Evolutionary conservation across 2,888 invertebrate genomes (phyloP), one percentile per base, ranked within the genome.

Genomic region (Eledona agricola): DNA sequence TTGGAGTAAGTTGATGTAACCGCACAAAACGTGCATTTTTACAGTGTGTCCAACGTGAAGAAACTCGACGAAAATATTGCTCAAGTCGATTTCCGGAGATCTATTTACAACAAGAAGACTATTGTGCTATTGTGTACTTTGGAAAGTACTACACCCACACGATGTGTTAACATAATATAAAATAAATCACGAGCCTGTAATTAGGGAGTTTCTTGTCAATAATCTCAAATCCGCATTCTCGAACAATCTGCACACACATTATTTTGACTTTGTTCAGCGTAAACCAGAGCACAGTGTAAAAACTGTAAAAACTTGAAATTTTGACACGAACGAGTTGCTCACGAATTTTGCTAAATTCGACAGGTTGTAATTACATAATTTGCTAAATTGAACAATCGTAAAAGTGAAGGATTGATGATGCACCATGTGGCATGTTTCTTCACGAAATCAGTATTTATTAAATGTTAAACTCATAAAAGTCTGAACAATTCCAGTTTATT

Each of bases 21-120:
- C n/a, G n/a, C n/a, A n/a, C n/a, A n/a, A n/a, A 45, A 45, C 45
- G 23, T 35, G 26, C 34, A 34, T 34, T 46, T 46, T 46, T n/a
- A n/a, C n/a, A 32, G 19, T 11, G n/a, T 22, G 15, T 46, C 19
- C 34, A 46, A 32, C 45, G 45, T 45, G 25, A 45, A 46, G 34
- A 46, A n/a, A n/a, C n/a, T n/a, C n/a, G n/a, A n/a, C n/a, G n/a
- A n/a, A n/a, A n/a, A n/a, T n/a, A n/a, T n/a, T n/a, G n/a, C n/a
- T n/a, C n/a, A n/a, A n/a, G n/a, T n/a, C n/a, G n/a, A n/a, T n/a
- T n/a, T n/a, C n/a, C n/a, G n/a, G n/a, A n/a, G n/a, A n/a, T 28
- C 4, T n/a, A 9, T 28, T 10, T 28, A 2, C 28, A 28, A 25
- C 6, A 5, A 40, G 28, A 40, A 4, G 4, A 17, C 12, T 15